Evolutionary conservation across 1,140 invertebrate species (phyloP).

Genomic region (Trichonephila clavipes): DNA sequence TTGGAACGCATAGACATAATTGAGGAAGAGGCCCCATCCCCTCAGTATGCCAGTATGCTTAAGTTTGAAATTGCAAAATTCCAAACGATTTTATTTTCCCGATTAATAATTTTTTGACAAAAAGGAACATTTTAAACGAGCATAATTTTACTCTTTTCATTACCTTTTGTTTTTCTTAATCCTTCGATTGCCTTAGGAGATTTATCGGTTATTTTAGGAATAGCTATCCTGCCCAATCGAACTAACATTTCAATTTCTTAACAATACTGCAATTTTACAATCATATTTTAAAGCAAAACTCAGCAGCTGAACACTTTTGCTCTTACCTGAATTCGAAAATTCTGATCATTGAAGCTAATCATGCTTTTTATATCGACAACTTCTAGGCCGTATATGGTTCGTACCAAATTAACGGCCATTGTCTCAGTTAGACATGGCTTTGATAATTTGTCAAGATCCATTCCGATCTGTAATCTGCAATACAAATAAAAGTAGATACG

Average conservation of each 20-base stretch:
- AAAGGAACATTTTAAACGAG: background rate
- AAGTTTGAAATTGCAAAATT: too few species aligned
- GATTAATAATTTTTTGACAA: background rate
- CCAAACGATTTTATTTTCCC: too few species aligned
- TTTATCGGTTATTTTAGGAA: background rate
- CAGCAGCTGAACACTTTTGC: background rate
- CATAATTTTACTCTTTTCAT: too few species aligned
- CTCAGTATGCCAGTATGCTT: too few species aligned
- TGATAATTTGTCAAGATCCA: background rate
- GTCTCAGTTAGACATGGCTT: background rate
- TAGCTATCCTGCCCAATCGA: background rate
- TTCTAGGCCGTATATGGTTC: background rate
- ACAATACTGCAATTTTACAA: background rate
- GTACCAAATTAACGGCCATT: background rate
- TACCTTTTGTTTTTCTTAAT: too few species aligned
- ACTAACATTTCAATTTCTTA: background rate
- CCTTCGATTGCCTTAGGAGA: too few species aligned
- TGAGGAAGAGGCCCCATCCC: too few species aligned
- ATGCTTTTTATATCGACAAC: background rate
- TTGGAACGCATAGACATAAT: too few species aligned
- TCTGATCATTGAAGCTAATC: background rate
- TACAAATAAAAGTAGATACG: background rate
- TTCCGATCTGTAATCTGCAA: background rate
- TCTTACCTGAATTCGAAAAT: background rate
- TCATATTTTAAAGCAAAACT: background rate